phyloP scores from a whole-genome alignment of 2,113 vertebrate genomes.

The Emydura subglobosa region DNA sequence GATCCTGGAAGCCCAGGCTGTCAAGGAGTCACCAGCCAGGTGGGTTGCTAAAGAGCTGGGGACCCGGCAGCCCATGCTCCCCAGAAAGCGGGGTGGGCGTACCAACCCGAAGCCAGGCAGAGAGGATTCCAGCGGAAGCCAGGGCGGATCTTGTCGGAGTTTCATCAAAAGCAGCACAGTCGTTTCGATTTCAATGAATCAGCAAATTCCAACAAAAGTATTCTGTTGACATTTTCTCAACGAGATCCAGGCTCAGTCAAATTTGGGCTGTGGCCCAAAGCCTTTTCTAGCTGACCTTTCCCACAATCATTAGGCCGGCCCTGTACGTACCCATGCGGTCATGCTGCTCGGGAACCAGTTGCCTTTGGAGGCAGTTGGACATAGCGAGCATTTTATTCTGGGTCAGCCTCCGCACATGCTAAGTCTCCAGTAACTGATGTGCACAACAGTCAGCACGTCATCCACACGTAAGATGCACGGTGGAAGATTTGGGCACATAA shows the following conservation, averaged over 20 bases:
- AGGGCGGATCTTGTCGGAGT: neutral
- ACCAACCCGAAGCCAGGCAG: neutral
- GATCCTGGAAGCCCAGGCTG: neutral
- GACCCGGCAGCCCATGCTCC: no score
- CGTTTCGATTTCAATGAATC: neutral
- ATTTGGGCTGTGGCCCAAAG: neutral
- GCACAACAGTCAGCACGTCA: neutral
- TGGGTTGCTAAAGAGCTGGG: neutral
- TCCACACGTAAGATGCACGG: neutral
- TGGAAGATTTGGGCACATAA: neutral
- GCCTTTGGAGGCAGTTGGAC: no score
- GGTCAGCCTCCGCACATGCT: no score
- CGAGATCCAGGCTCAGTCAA: neutral
- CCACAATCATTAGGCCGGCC: neutral
- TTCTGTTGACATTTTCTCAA: neutral
- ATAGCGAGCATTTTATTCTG: no score
- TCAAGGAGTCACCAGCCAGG: no score
- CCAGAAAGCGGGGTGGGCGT: no score
- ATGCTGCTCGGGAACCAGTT: neutral
- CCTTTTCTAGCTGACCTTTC: neutral
- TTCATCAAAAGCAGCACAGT: neutral
- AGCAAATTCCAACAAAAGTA: neutral
- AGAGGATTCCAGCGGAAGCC: neutral
- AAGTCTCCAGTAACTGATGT: no score
- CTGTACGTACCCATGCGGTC: no score